Evolutionary conservation across 2,888 invertebrate genomes (phyloP), one percentile per base, ranked within the genome.

Genomic region (Patella depressa): DNA sequence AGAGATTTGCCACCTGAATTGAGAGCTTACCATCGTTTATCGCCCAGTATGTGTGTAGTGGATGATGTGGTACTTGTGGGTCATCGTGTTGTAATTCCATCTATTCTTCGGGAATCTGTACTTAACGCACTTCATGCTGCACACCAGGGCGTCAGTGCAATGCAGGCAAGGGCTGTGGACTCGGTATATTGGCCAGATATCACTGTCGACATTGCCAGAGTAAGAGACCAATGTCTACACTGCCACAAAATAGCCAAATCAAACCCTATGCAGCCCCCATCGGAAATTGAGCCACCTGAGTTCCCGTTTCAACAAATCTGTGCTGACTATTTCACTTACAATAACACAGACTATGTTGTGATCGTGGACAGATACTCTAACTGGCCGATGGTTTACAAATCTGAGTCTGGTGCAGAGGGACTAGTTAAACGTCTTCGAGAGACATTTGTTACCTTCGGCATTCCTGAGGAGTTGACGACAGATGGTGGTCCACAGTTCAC

Each of bases 401-500:
- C 81, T 34, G 73, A 77, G 14, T 74, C 72, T 24, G 79, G 81
- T 71, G 80, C 80, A 75, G 75, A 57, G n/a, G 82, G 80, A 11
- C 76, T 82, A 9, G 72, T 82, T 14, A 75, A 77, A 15, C 17
- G 80, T 15, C 74, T 83, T n/a, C 77, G 83, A 5, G 55, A 73
- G 45, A 77, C 77, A 69, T 80, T 83, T 65, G 82, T 80, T 17
- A 81, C 79, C n/a, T 84, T 83, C 73, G 83, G 84, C 53, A 59
- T 59, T 19, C 83, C 82, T 53, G 81, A 83, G 19, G 79, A 83
- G 74, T 71, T 84, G 53, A 75, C 78, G 17, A 76, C 79, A 19
- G 81, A 83, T 79, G 82, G 82, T 15, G 82, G 82, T 3, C 83
- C 79, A 14, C 74, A 82, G 69, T 84, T 79, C 73, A 80, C 79